phyloP scores from a whole-genome alignment of 2,797 vertebrate species.

The Phataginus tricuspis region DNA sequence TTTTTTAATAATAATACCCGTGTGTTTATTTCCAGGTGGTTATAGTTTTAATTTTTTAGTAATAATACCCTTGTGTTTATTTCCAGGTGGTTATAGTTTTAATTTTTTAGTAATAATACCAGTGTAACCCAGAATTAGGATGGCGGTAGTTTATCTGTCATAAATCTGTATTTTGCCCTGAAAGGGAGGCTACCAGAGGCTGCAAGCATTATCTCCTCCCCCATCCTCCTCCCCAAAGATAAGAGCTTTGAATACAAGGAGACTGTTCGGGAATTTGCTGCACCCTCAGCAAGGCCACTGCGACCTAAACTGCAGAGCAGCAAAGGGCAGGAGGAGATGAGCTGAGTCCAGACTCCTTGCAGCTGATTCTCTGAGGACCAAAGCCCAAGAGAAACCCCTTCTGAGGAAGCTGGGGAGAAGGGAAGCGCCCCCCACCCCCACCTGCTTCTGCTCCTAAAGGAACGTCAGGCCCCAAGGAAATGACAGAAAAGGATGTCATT shows the following conservation, averaged over 20 bases:
- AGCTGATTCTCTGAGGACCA: too few relatives aligned
- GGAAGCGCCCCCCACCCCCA: not conserved
- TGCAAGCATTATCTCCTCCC: not conserved
- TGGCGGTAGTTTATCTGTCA: not conserved
- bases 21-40: too few relatives aligned
- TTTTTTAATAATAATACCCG: not conserved
- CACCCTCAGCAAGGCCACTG: conserved; percentile 52
- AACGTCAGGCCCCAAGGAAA: conserved; percentile 80
- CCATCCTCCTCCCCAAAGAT: conserved; percentile 24
- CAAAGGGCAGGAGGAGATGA: conserved; percentile 28
- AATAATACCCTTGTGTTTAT: not conserved
- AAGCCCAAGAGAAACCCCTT: too few relatives aligned
- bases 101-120: not conserved
- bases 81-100: not conserved
- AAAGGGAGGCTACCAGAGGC: not conserved
- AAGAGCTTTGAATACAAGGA: conserved; percentile 60
- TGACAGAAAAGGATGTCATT: conserved; percentile 88
- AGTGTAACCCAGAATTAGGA: not conserved
- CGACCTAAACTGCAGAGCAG: conserved; percentile 54
- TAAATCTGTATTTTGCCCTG: not conserved
- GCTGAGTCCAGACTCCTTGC: conserved; percentile 36
- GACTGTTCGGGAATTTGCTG: not conserved
- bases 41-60: not conserved
- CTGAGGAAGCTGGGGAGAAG: not conserved
- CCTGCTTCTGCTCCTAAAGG: conserved; percentile 59